Base-by-base conservation (phyloP, 2,113 vertebrate genomes). In the Pygoscelis antarcticus region DNA sequence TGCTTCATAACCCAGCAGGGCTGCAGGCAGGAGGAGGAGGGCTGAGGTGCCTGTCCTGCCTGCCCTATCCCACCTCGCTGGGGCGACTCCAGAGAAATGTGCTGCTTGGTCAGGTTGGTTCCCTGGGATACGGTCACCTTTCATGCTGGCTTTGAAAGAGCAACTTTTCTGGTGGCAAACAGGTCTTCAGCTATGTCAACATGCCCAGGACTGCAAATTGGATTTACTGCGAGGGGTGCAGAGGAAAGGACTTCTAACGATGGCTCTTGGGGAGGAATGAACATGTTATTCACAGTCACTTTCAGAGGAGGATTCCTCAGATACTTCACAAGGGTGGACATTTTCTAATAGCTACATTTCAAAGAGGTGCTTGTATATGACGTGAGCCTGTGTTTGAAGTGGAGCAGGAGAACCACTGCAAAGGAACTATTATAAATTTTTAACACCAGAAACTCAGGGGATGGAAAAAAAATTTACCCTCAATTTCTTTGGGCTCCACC, bases 21-120 rank as follows among this genome's bases (percentile, higher is more conserved):
- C 38, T 54, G 38, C 13, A 40, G 70, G 38, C 57, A 58, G 25
- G 49, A 52, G 57, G 21, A 36, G 71, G 16, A 77, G n/a, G 22
- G 47, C 62, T 77, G 44, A 87, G n/a, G 51, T 84, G 72, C 22
- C 61, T 25, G 34, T 23, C 72, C 66, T 66, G n/a, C 38, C 70
- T 70, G 54, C 36, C 26, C 46, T 14, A 0, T 18, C 65, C 60
- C 44, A 46, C n/a, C 34, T 71, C 0, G 0, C 46, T 66, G 62
- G 83, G 71, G 36, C 12, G 51, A 2, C 30, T 49, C 30, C 42
- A 46, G 54, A 62, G n/a, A 21, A 42, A 36, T 0, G 4, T 12
- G 42, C 55, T 40, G 42, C 57, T 61, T 13, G 44, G 6, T 7
- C 58, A 71, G 51, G 11, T 36, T 23, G 16, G 21, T 15, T 70